A percentile compares a stretch with the other conserved stretches of the same genome.
phyloP scores from a whole-genome alignment of 2,113 vertebrate genomes.

The Cyanoderma ruficeps region DNA sequence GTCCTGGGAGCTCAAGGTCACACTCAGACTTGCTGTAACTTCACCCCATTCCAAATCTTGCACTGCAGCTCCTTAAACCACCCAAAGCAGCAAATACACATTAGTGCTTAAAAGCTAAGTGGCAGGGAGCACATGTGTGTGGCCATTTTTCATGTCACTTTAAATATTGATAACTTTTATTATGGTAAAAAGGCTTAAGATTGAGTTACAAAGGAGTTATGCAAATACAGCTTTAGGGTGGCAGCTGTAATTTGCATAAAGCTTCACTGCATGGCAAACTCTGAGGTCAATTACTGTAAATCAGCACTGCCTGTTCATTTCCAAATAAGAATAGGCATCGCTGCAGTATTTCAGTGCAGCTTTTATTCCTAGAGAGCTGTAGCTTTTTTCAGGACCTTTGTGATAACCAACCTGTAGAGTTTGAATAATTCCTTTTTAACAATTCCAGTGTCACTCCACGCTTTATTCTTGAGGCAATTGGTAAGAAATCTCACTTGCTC shows the following conservation, averaged over 20 bases:
- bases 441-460: not conserved
- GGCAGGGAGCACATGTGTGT: not conserved
- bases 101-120: not conserved
- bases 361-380: not conserved
- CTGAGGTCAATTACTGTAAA: not conserved
- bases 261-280: not conserved
- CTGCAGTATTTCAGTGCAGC: not conserved
- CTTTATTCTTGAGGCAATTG: not conserved
- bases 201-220: not conserved
- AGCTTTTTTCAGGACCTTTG: not conserved
- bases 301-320: not conserved
- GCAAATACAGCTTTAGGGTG: not conserved
- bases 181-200: not conserved
- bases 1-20: not conserved
- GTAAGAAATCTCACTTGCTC: not conserved
- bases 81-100: not conserved
- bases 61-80: not conserved
- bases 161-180: not conserved
- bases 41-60: not conserved
- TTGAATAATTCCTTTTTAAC: not conserved
- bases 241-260: not conserved
- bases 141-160: not conserved
- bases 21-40: not conserved
- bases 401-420: not conserved
- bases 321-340: not conserved